A percentile compares a stretch with the other conserved stretches of the same genome.
Evolutionary conservation across 2,888 invertebrate genomes (phyloP).

Genomic region (Hirtodrosophila duncani): DNA sequence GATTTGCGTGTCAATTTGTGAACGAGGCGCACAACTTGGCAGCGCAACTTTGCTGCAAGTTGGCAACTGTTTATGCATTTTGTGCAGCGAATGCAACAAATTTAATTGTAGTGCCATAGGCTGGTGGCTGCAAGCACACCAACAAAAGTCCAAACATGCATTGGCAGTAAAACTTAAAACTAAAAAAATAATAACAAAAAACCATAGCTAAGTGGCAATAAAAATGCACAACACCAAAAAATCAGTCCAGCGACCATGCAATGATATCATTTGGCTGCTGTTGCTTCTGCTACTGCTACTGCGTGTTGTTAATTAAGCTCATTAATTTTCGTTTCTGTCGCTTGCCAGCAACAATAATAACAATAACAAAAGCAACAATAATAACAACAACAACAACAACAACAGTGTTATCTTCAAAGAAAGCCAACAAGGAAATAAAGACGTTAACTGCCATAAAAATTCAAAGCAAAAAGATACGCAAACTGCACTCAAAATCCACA

Average conservation of each 20-base stretch:
- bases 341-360: slow-evolving; percentile 23
- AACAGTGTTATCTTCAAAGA: slow-evolving; percentile 9
- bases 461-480: slow-evolving; percentile 57
- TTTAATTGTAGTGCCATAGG: slow-evolving; percentile 68
- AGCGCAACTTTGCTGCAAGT: slow-evolving; percentile 20
- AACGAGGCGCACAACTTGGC: slow-evolving; percentile 37
- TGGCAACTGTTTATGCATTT: slow-evolving; percentile 64
- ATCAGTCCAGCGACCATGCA: slow-evolving; percentile 47
- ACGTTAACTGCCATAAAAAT: slow-evolving; percentile 42
- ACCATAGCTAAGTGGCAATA: slow-evolving; percentile 63
- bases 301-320: slow-evolving; percentile 69
- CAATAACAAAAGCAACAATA: slow-evolving; percentile 14
- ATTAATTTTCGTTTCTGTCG: slow-evolving; percentile 55
- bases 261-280: slow-evolving; percentile 48
- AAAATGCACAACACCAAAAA: slow-evolving; percentile 60
- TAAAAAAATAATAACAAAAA: slow-evolving; percentile 17
- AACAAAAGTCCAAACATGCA: slow-evolving; percentile 64
- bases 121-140: slow-evolving; percentile 38
- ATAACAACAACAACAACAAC: slow-evolving; percentile 35
- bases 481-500: slow-evolving; percentile 64
- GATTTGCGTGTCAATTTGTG: slow-evolving; percentile 69
- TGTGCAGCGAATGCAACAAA: slow-evolving; percentile 74
- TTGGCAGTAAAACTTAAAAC: slow-evolving; percentile 61
- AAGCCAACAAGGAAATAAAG: slow-evolving; percentile 54
- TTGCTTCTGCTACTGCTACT: slow-evolving; percentile 29